Conservation (phyloP, 2,113 vertebrate genomes). For the Sceloporus undulatus region DNA sequence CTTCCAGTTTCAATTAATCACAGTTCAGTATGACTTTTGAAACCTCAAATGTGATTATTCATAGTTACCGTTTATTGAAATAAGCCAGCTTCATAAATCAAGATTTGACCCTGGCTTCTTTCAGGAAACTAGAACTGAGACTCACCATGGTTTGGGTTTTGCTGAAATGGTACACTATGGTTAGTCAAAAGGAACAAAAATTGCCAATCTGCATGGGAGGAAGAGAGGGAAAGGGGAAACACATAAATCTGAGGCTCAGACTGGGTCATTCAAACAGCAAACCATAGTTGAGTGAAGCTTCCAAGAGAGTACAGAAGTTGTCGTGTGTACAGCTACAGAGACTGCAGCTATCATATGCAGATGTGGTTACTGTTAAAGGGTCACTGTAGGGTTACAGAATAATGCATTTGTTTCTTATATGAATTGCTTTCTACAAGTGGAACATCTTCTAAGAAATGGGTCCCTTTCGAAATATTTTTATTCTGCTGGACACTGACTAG, state of each 20-base stretch:
- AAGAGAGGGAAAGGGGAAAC: not conserved
- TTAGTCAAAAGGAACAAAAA: not conserved
- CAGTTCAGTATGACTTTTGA: not conserved
- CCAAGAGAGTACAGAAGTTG: constrained; percentile 39
- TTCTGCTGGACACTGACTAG: constrained; percentile 36
- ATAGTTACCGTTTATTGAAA: not conserved
- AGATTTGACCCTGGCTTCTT: not conserved
- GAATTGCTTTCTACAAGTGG: constrained; percentile 29
- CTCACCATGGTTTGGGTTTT: not conserved
- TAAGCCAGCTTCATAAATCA: not conserved
- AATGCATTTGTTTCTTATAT: constrained; percentile 33
- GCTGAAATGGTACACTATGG: not conserved
- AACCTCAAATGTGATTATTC: not conserved
- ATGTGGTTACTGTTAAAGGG: constrained; percentile 48
- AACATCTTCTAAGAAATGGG: constrained; percentile 3
- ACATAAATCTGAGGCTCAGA: not conserved
- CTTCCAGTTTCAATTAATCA: not conserved
- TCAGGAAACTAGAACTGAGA: not conserved
- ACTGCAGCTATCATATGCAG: constrained; percentile 48
- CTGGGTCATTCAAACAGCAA: not conserved
- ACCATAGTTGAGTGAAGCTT: not conserved
- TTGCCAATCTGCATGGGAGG: not conserved
- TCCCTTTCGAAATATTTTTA: constrained; percentile 23
- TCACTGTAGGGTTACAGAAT: constrained; percentile 47
- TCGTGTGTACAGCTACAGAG: constrained; percentile 18